Conservation (phyloP, 2,113 vertebrate genomes). For the Riparia riparia region DNA sequence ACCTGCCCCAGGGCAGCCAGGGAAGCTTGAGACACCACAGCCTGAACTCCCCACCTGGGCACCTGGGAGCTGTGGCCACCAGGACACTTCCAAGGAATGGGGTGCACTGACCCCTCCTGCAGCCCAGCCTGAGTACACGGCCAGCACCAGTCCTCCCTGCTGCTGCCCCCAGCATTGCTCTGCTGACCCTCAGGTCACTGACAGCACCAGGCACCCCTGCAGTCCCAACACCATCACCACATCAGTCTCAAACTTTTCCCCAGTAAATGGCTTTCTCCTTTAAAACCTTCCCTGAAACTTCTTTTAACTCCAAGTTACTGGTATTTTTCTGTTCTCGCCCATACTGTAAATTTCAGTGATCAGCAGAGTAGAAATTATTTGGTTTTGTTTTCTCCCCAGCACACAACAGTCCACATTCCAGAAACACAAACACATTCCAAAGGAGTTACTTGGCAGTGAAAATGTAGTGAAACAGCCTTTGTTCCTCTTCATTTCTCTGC, state of each 20-base stretch:
- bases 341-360: not conserved
- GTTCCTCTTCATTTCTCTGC: not conserved
- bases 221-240: not conserved
- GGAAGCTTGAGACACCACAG: not conserved
- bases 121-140: not conserved
- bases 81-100: not conserved
- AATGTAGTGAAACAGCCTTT: not conserved
- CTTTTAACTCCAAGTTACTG: not conserved
- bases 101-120: not conserved
- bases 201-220: not conserved
- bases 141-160: not conserved
- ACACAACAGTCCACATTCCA: not conserved
- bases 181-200: not conserved
- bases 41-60: not conserved
- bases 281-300: not conserved
- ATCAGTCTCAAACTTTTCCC: not conserved
- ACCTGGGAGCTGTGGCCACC: not conserved
- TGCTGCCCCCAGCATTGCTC: not conserved
- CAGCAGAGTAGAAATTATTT: not conserved
- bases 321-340: not conserved
- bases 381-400: not conserved
- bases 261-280: not conserved
- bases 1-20: not conserved
- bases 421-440: not conserved
- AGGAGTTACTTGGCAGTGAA: not conserved